Conservation (phyloP, 2,888 invertebrate species). For the Shargacucullia verbasci region DNA sequence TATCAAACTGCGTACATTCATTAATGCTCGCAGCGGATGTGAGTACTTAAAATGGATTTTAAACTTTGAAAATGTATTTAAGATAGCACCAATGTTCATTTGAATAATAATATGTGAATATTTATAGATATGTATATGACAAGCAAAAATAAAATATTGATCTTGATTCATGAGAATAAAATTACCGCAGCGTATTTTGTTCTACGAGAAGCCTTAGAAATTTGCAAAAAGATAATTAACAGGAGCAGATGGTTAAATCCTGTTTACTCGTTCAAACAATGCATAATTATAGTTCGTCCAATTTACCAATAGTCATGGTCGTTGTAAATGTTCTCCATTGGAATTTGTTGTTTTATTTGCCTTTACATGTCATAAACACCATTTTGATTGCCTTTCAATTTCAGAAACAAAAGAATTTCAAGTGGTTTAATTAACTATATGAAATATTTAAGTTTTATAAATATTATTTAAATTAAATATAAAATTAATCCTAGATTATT, state of each 20-base stretch:
- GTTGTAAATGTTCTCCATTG: constrained; percentile 15
- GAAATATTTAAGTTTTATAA: neutral
- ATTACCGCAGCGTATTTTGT: constrained; percentile 47
- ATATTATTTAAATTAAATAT: no score
- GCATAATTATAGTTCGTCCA: constrained; percentile 56
- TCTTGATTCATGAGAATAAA: constrained; percentile 31
- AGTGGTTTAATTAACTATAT: neutral
- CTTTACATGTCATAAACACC: constrained; percentile 2
- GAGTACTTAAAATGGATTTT: constrained; percentile 49
- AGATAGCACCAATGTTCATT: constrained; percentile 26
- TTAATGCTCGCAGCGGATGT: constrained; percentile 51
- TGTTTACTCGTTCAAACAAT: constrained; percentile 60
- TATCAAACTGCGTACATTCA: constrained; percentile 57
- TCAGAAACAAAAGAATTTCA: neutral
- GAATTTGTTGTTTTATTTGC: neutral
- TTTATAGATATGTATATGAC: constrained; percentile 18
- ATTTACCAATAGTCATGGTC: constrained; percentile 18
- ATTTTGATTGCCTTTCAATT: neutral
- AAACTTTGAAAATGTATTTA: constrained; percentile 46
- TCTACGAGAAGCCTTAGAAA: constrained; percentile 70
- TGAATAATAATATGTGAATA: constrained; percentile 28
- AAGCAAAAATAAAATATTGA: constrained; percentile 4
- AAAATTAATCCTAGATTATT: no score
- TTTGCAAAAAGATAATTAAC: constrained; percentile 59
- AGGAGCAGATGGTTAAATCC: constrained; percentile 53